Evolutionary conservation across 2,888 invertebrate genomes (phyloP).

Genomic region (Eristalis arbustorum): DNA sequence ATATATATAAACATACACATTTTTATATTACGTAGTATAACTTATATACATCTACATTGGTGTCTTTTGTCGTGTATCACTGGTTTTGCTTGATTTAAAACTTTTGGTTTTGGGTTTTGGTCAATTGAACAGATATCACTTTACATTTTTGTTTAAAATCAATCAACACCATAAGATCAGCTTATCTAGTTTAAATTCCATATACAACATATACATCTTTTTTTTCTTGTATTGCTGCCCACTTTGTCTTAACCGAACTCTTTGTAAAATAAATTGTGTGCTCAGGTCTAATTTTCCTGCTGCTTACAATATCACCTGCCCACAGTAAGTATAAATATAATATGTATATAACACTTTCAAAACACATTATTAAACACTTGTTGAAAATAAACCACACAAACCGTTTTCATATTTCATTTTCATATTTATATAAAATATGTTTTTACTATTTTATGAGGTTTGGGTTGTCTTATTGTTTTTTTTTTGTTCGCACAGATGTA

Average conservation of each 20-base stretch:
- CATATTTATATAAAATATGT: not conserved
- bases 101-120: constrained; percentile 69
- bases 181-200: not conserved
- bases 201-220: constrained; percentile 39
- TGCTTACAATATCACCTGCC: constrained; percentile 84
- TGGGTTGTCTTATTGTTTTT: not conserved
- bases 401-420: not conserved
- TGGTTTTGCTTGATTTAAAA: constrained; percentile 28
- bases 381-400: not conserved
- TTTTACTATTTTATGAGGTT: not conserved
- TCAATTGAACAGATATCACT: not conserved
- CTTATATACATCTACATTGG: not conserved
- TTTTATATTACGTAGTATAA: constrained; percentile 19
- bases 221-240: constrained; percentile 61
- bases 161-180: not conserved
- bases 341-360: constrained; percentile 4
- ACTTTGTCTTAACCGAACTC: constrained; percentile 44
- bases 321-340: constrained; percentile 83
- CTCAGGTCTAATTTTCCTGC: constrained; percentile 84
- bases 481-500: not conserved
- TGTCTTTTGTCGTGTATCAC: constrained; percentile 11
- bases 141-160: not conserved
- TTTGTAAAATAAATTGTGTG: constrained; percentile 62
- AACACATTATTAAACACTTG: not conserved
- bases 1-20: constrained; percentile 71